A percentile compares a stretch with the other conserved stretches of the same genome.
Evolutionary conservation across 2,888 invertebrate genomes (phyloP).

Genomic region (Adelphocoris suturalis): DNA sequence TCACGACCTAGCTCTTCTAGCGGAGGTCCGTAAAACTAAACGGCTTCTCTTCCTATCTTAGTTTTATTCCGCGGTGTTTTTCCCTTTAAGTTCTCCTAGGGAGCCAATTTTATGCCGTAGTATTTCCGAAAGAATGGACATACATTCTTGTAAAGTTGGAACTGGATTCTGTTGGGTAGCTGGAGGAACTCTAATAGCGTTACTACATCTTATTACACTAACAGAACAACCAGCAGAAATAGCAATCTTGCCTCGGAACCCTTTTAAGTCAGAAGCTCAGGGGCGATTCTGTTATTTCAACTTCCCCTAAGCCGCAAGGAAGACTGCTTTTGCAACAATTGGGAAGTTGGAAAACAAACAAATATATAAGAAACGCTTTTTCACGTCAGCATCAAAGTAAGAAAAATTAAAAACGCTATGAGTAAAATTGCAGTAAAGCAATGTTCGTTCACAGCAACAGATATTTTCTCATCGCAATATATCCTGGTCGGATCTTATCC

Average conservation of each 20-base stretch:
- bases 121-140: neutral
- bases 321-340: too few relatives aligned
- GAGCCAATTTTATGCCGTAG: neutral
- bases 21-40: constrained; percentile 9
- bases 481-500: too few relatives aligned
- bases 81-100: neutral
- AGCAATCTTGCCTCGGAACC: constrained; percentile 2
- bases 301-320: neutral
- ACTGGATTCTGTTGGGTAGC: neutral
- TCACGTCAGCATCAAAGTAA: too few relatives aligned
- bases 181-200: neutral
- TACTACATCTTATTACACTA: neutral
- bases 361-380: too few relatives aligned
- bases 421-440: too few relatives aligned
- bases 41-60: constrained; percentile 27
- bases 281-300: neutral
- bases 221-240: neutral
- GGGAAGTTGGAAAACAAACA: too few relatives aligned
- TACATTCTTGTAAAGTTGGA: neutral
- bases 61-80: neutral
- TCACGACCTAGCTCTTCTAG: neutral
- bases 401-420: too few relatives aligned
- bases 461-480: too few relatives aligned
- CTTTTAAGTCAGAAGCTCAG: neutral
- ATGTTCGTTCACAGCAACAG: too few relatives aligned